These are phyloP conservation scores for Holacanthus passer DNA, from an alignment of 2,113 vertebrate species.

Conservation along the genomic window DNA sequence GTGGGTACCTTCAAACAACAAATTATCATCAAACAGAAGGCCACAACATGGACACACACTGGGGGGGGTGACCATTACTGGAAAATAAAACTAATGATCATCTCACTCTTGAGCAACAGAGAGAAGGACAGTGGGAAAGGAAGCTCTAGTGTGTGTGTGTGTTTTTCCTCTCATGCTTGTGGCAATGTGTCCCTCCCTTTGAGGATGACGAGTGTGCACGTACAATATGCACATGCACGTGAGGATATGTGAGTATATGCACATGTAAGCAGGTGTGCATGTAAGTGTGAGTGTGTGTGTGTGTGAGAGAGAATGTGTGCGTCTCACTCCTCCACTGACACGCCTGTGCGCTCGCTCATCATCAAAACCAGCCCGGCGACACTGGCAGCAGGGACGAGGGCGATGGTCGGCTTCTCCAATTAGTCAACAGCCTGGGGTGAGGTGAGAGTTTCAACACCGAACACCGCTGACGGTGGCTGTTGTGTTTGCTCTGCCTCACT, in stretches of 20 bases:
- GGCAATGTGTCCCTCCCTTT: slow-evolving; percentile 38
- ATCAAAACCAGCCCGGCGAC: slow-evolving; percentile 28
- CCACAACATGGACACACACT: not conserved
- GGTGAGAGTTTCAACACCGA: slow-evolving; percentile 41
- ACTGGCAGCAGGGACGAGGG: not conserved
- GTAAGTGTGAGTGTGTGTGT: not conserved
- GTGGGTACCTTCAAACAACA: not conserved
- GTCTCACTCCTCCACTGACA: not conserved
- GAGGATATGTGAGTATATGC: not conserved
- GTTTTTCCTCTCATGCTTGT: not conserved
- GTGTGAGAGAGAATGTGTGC: not conserved
- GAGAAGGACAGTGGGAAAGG: slow-evolving; percentile 1
- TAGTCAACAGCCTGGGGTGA: slow-evolving; percentile 22
- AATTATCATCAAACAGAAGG: not conserved
- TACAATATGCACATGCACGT: no score
- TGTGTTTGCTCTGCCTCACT: slow-evolving; percentile 18
- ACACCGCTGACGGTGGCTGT: not conserved
- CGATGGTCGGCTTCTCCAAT: slow-evolving; percentile 25
- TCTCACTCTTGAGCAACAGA: not conserved
- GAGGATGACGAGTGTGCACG: no score
- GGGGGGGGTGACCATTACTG: not conserved
- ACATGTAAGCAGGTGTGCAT: not conserved
- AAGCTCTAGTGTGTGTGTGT: slow-evolving; percentile 18
- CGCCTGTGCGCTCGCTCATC: slow-evolving; percentile 4
- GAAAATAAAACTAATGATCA: slow-evolving; percentile 24